These are phyloP conservation scores for Chaitophorus viminalis DNA, from an alignment of 2,888 invertebrate species.

Conservation along the genomic window DNA sequence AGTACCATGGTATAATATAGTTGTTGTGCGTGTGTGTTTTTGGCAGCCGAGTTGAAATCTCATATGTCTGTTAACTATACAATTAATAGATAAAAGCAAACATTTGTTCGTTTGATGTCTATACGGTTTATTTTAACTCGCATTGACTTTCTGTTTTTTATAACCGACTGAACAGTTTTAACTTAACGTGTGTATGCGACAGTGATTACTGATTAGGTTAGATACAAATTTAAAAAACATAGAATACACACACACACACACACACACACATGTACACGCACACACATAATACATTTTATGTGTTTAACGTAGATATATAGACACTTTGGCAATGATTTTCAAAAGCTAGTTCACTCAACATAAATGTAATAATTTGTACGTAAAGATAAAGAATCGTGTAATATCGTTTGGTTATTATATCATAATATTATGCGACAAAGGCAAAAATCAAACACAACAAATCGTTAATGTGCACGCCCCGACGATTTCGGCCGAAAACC, in stretches of 20 bases:
- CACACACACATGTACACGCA: no score
- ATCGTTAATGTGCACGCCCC: not conserved
- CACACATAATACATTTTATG: no score
- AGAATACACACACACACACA: not conserved
- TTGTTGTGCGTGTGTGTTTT: not conserved
- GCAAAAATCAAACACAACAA: not conserved
- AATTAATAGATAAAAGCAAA: conserved; percentile 8
- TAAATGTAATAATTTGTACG: not conserved
- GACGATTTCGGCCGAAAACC: not conserved
- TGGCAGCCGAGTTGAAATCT: not conserved
- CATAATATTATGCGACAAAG: not conserved
- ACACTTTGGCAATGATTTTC: not conserved
- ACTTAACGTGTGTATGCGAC: not conserved
- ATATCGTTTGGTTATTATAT: not conserved
- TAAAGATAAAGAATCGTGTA: no score
- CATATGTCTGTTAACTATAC: not conserved
- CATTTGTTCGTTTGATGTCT: conserved; percentile 2
- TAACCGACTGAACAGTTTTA: not conserved
- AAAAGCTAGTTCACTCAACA: not conserved
- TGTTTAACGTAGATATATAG: not conserved
- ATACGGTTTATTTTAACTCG: not conserved
- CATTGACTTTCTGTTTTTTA: not conserved
- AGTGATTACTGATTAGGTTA: not conserved
- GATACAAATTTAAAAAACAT: not conserved
- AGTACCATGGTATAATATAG: no score